These are phyloP conservation scores for Ptyas mucosa DNA, from an alignment of 2,113 vertebrate genomes.

Conservation along the genomic window DNA sequence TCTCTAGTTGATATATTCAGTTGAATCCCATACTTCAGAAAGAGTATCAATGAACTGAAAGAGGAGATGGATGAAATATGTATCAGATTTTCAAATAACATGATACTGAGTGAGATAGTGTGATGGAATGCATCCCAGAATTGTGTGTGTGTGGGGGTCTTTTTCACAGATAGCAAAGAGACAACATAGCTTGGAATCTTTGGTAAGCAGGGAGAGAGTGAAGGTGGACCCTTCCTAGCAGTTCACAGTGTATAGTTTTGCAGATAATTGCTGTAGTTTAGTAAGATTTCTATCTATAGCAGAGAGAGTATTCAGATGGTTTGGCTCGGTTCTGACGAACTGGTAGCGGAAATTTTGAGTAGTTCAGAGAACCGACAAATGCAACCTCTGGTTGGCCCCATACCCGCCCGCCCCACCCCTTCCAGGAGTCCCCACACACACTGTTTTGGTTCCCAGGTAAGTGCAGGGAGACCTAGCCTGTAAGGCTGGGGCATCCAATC, in stretches of 20 bases:
- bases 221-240: background rate
- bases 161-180: background rate
- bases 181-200: background rate
- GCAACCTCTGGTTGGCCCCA: too few species aligned
- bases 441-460: too few species aligned
- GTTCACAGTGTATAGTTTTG: background rate
- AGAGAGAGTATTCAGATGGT: too few species aligned
- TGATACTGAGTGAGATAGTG: background rate
- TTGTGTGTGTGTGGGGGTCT: background rate
- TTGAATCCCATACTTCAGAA: background rate
- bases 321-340: too few species aligned
- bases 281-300: background rate
- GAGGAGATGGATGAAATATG: background rate
- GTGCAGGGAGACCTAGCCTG: too few species aligned
- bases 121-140: background rate
- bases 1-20: background rate
- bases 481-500: too few species aligned
- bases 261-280: background rate
- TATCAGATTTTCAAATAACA: background rate
- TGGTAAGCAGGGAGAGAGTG: background rate
- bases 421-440: too few species aligned
- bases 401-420: too few species aligned
- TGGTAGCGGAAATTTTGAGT: too few species aligned
- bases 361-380: too few species aligned
- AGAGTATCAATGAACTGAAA: background rate